Conservation (phyloP, 2,797 vertebrate genomes). For the Sebastes reedi region DNA sequence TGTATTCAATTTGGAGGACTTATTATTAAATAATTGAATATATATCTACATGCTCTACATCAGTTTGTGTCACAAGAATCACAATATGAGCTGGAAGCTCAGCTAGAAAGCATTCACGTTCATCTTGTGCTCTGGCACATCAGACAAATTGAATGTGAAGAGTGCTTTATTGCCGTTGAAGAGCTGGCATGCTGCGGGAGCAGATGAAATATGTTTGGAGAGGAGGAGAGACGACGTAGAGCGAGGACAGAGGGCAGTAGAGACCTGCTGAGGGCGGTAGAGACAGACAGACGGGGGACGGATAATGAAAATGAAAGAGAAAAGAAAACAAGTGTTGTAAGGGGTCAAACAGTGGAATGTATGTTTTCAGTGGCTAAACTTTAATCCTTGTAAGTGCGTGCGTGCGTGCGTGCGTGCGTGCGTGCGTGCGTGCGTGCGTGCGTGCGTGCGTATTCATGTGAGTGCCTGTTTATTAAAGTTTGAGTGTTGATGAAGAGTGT, state of each 20-base stretch:
- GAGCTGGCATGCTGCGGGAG: constrained; percentile 13
- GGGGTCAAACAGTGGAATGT: constrained; percentile 26
- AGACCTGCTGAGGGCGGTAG: constrained; percentile 17
- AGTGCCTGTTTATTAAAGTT: constrained; percentile 35
- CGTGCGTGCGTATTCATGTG: neutral
- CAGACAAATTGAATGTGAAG: constrained; percentile 16
- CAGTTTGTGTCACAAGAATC: neutral
- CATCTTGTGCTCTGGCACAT: constrained; percentile 33
- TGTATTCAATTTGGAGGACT: neutral
- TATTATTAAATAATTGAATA: neutral
- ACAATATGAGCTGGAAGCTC: neutral
- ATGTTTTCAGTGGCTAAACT: constrained; percentile 40
- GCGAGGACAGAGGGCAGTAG: constrained; percentile 46
- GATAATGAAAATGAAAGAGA: neutral
- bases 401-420: neutral
- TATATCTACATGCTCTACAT: neutral
- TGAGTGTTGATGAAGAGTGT: neutral
- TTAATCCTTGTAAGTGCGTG: constrained; percentile 33
- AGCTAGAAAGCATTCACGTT: neutral
- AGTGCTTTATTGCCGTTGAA: constrained; percentile 10
- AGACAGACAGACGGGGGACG: neutral
- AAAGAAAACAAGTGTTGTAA: constrained; percentile 13
- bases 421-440: neutral
- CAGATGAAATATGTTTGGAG: constrained; percentile 31
- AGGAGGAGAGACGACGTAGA: constrained; percentile 7